These are phyloP conservation scores for Tachycineta bicolor DNA, from an alignment of 2,113 vertebrate species.

Conservation along the genomic window DNA sequence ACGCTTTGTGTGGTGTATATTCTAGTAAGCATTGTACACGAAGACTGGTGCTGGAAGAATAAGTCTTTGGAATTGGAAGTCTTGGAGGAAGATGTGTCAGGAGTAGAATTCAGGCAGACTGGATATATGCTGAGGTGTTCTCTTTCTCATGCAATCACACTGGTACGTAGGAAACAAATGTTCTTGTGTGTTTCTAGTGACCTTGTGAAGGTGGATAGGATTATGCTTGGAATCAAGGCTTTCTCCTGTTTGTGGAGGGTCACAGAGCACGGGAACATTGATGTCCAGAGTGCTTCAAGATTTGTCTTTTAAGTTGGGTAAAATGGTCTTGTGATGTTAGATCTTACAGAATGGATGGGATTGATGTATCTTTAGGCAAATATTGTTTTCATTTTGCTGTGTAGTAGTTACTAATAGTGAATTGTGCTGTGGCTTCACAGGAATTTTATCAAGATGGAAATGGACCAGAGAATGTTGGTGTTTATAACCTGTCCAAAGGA, in stretches of 20 bases:
- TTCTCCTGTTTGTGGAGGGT: not conserved
- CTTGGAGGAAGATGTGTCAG: slow-evolving; percentile 83
- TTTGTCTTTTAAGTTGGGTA: not conserved
- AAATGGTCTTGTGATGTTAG: not conserved
- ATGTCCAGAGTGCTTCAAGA: not conserved
- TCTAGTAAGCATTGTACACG: slow-evolving; percentile 89
- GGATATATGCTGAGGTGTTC: slow-evolving; percentile 97
- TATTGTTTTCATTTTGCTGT: not conserved
- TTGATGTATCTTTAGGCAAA: not conserved
- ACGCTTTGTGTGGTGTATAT: not conserved
- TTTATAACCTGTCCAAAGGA: slow-evolving; percentile 97
- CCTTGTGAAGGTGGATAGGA: not conserved
- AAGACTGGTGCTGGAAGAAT: slow-evolving; percentile 99
- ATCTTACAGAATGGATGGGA: not conserved
- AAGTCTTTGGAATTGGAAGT: slow-evolving; percentile 94
- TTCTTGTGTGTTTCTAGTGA: not conserved
- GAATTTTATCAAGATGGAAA: slow-evolving; percentile 98
- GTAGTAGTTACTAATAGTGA: not conserved
- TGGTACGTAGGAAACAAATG: slow-evolving; percentile 77
- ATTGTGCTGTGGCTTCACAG: slow-evolving; percentile 70
- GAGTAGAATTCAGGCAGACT: slow-evolving; percentile 93
- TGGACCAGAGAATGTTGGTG: slow-evolving; percentile 94
- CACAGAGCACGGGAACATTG: not conserved
- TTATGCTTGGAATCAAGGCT: not conserved
- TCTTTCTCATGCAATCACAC: slow-evolving; percentile 94